phyloP scores from a whole-genome alignment of 2,888 invertebrate species.

The Sipunculus nudus region DNA sequence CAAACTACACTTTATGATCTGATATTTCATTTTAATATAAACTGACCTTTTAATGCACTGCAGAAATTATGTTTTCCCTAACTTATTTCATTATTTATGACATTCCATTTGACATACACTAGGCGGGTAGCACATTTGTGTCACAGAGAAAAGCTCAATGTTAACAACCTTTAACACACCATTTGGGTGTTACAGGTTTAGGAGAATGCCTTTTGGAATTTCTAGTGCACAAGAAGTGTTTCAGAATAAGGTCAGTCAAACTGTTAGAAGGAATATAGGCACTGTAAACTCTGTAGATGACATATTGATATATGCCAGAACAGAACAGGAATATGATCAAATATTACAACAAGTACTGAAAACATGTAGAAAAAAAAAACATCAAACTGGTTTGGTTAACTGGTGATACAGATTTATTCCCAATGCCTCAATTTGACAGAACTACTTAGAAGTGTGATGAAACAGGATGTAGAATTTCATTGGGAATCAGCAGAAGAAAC shows the following conservation, averaged over 20 bases:
- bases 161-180: conserved; percentile 34
- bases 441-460: conserved; percentile 32
- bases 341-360: neutral
- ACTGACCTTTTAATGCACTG: no score
- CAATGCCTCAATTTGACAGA: conserved; percentile 37
- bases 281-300: conserved; percentile 4
- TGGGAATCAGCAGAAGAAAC: conserved; percentile 35
- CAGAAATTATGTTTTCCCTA: no score
- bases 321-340: neutral
- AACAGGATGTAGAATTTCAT: conserved; percentile 23
- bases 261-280: neutral
- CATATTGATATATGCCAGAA: neutral
- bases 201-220: conserved; percentile 41
- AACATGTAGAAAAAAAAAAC: neutral
- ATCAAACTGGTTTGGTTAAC: conserved; percentile 31
- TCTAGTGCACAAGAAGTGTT: conserved; percentile 24
- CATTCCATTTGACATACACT: no score
- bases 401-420: conserved; percentile 41
- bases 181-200: conserved; percentile 32
- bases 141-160: conserved; percentile 16
- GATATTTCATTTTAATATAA: no score
- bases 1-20: no score
- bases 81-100: no score
- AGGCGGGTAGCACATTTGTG: no score
- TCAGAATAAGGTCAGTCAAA: conserved; percentile 30